These are phyloP conservation scores for Parauchenoglanis ngamensis DNA, from an alignment of 2,797 vertebrate species.

Conservation along the genomic window DNA sequence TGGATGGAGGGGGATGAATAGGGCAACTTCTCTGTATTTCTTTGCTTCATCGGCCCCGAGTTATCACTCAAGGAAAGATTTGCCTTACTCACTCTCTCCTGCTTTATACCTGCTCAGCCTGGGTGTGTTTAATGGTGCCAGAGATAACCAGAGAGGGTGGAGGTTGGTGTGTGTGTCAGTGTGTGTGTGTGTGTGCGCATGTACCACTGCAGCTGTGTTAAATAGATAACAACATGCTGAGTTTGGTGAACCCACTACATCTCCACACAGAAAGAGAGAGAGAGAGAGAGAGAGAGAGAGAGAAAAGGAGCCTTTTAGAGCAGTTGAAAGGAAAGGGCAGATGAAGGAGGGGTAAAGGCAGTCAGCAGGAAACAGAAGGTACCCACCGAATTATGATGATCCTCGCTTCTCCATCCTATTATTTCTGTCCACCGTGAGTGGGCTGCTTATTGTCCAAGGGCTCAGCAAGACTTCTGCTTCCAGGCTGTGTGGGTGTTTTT, in stretches of 20 bases:
- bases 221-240: slow-evolving; percentile 51
- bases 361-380: slow-evolving; percentile 10
- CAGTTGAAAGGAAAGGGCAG: slow-evolving; percentile 17
- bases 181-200: background rate
- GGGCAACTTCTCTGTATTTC: slow-evolving; percentile 2
- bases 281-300: slow-evolving; percentile 1
- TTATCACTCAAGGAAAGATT: slow-evolving; percentile 42
- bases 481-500: background rate
- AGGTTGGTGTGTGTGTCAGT: slow-evolving; percentile 32
- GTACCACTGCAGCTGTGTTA: slow-evolving; percentile 40
- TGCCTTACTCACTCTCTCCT: background rate
- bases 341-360: slow-evolving; percentile 23
- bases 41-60: slow-evolving; percentile 15
- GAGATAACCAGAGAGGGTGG: slow-evolving; percentile 23
- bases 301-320: background rate
- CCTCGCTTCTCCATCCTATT: background rate
- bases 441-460: background rate
- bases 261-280: background rate
- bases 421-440: background rate
- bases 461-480: background rate
- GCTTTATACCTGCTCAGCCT: slow-evolving; percentile 15
- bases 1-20: slow-evolving; percentile 41
- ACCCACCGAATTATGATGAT: slow-evolving; percentile 8
- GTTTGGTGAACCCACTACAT: background rate
- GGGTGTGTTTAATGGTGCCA: slow-evolving; percentile 43